These are phyloP conservation scores for Andrena chrysosceles DNA, from an alignment of 2,888 invertebrate species.

Conservation along the genomic window DNA sequence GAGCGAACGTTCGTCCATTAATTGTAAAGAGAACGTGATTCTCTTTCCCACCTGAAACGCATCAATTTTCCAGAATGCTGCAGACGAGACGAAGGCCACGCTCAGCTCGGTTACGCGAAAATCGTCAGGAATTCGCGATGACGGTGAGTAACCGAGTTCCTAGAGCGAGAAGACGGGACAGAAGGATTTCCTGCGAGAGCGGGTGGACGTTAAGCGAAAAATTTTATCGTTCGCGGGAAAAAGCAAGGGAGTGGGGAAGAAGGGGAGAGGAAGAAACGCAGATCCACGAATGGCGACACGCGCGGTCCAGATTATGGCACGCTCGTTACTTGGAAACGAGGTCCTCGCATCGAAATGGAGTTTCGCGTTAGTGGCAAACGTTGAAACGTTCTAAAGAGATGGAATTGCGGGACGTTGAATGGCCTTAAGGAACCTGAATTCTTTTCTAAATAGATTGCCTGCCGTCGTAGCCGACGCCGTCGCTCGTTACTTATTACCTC, in stretches of 20 bases:
- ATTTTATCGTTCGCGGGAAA: background rate
- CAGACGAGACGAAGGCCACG: background rate
- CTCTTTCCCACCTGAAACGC: slow-evolving; percentile 25
- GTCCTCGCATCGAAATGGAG: slow-evolving; percentile 66
- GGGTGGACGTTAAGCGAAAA: slow-evolving; percentile 17
- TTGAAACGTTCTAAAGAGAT: slow-evolving; percentile 69
- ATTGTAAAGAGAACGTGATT: background rate
- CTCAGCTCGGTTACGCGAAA: background rate
- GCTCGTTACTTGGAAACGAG: slow-evolving; percentile 68
- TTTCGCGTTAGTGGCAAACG: slow-evolving; percentile 65
- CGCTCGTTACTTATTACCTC: slow-evolving; percentile 79
- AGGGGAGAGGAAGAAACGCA: slow-evolving; percentile 6
- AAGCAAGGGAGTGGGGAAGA: background rate
- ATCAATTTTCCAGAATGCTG: slow-evolving; percentile 23
- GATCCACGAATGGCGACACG: slow-evolving; percentile 62
- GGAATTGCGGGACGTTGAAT: slow-evolving; percentile 75
- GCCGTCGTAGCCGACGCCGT: slow-evolving; percentile 62
- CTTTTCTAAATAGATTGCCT: slow-evolving; percentile 80
- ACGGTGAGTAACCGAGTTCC: background rate
- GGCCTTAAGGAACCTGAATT: slow-evolving; percentile 80
- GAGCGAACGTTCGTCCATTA: background rate
- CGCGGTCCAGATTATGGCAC: slow-evolving; percentile 65
- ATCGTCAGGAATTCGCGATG: background rate
- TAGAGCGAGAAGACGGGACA: background rate
- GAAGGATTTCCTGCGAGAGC: background rate